phyloP scores from a whole-genome alignment of 2,113 vertebrate genomes.

The Hydrochoerus hydrochaeris region DNA sequence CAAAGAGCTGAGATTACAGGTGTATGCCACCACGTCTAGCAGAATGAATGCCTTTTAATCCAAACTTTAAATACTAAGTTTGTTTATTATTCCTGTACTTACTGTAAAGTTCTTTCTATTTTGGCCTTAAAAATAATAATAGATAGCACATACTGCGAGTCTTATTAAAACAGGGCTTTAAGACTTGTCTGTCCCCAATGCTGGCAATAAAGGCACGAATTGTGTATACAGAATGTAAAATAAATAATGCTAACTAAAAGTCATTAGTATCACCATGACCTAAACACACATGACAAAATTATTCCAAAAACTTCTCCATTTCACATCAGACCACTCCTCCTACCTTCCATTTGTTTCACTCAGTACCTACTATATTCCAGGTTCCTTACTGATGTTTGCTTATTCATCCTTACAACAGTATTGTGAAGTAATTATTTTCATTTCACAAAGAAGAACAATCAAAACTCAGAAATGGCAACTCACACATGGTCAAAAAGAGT shows the following conservation, averaged over 20 bases:
- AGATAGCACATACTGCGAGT: background rate
- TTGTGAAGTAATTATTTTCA: background rate
- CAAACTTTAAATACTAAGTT: background rate
- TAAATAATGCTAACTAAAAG: background rate
- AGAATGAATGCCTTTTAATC: background rate
- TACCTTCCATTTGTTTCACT: background rate
- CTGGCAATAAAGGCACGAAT: background rate
- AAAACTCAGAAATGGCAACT: background rate
- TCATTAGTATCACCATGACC: background rate
- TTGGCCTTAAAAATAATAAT: constrained; percentile 30
- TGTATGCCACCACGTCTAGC: background rate
- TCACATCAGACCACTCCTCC: background rate
- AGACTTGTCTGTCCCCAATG: background rate
- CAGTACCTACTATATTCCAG: background rate
- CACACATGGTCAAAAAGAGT: background rate
- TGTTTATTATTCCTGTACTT: background rate
- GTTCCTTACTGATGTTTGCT: background rate
- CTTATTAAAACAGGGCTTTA: background rate
- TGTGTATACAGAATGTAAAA: background rate
- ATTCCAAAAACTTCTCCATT: background rate
- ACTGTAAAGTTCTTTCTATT: constrained; percentile 1
- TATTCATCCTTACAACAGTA: background rate
- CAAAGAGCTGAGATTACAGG: background rate
- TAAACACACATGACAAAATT: background rate
- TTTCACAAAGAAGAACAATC: background rate